A percentile compares a stretch with the other conserved stretches of the same genome.
Conservation (phyloP, 2,113 vertebrate species). For the Takifugu bimaculatus region DNA sequence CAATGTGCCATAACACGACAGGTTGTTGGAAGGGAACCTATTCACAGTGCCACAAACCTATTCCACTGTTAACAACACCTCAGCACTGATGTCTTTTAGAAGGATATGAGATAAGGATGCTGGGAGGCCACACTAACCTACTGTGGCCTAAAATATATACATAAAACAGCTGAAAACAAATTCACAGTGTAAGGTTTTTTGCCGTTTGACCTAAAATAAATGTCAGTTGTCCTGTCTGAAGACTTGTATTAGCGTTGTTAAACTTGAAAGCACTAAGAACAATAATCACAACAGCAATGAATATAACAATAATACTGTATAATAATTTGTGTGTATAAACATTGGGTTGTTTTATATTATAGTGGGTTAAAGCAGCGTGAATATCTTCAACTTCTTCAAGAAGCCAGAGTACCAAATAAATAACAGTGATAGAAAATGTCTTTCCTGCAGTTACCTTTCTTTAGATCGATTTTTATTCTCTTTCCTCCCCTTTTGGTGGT, state of each 20-base stretch:
- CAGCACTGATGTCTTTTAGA: slow-evolving; percentile 22
- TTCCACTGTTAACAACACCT: slow-evolving; percentile 37
- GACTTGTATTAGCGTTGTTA: no score
- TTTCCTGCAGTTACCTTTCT: slow-evolving; percentile 81
- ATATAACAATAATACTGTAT: no score
- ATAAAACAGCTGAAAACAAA: slow-evolving; percentile 2
- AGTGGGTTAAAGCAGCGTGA: no score
- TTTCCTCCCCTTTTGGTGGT: slow-evolving; percentile 81
- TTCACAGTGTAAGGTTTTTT: no score
- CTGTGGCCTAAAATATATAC: not conserved
- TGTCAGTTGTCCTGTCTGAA: no score
- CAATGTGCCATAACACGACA: slow-evolving; percentile 22
- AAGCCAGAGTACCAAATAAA: no score
- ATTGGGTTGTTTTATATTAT: no score
- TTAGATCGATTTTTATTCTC: slow-evolving; percentile 88
- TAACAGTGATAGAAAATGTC: not conserved
- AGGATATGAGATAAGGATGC: slow-evolving; percentile 21
- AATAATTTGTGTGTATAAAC: no score
- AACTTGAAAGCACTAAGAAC: no score
- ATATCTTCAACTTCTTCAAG: no score
- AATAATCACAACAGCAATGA: no score
- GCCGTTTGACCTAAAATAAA: no score
- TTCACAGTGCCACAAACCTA: slow-evolving; percentile 31
- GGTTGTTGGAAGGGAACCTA: slow-evolving; percentile 18
- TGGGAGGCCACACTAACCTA: slow-evolving; percentile 1